phyloP scores from a whole-genome alignment of 2,888 invertebrate genomes.

The Theretra japonica region DNA sequence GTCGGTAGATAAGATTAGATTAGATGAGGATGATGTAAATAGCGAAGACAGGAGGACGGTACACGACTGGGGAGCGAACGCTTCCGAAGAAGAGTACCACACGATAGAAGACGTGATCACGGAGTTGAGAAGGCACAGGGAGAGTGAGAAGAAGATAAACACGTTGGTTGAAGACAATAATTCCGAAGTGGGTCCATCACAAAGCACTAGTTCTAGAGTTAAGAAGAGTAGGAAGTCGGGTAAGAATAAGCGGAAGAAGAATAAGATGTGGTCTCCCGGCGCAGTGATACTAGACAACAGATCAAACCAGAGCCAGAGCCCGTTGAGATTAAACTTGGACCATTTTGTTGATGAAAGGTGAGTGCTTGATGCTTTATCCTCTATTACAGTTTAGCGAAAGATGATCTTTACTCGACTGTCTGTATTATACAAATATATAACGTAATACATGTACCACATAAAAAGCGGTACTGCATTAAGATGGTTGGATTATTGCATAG shows the following conservation, averaged over 20 bases:
- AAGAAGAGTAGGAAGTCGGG: constrained; percentile 58
- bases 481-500: no score
- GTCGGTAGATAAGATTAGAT: constrained; percentile 64
- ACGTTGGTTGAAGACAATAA: constrained; percentile 51
- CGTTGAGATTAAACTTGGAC: constrained; percentile 76
- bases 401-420: no score
- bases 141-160: constrained; percentile 57
- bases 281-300: constrained; percentile 75
- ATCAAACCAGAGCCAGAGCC: constrained; percentile 61
- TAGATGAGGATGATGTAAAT: constrained; percentile 56
- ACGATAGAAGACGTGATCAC: constrained; percentile 70
- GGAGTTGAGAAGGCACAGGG: constrained; percentile 66
- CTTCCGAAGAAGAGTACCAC: constrained; percentile 60
- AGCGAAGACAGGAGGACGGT: constrained; percentile 52
- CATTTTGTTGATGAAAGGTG: constrained; percentile 80
- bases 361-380: constrained; percentile 38
- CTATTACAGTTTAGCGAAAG: not conserved
- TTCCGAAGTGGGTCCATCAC: constrained; percentile 50
- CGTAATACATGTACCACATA: no score
- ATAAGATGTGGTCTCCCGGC: constrained; percentile 75
- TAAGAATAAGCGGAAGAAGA: constrained; percentile 71
- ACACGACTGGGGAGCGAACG: constrained; percentile 62
- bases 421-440: no score
- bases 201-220: constrained; percentile 55
- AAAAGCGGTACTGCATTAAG: no score